Base-by-base conservation (phyloP, 23 tunicate species). In the Diplosoma virens region DNA sequence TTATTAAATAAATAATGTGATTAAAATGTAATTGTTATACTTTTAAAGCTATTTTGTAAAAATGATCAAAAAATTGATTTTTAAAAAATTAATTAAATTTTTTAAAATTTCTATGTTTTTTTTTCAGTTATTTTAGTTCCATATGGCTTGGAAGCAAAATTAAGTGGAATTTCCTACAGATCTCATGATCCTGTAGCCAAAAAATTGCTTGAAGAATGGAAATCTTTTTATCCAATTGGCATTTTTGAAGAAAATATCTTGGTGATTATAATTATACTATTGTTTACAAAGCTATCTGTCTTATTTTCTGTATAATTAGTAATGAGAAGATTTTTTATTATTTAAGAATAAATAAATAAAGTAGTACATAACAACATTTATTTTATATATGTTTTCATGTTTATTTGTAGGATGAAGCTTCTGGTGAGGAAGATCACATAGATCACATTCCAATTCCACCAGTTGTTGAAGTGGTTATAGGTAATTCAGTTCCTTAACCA, bases 161-260 rank as follows among this genome's bases (percentile, higher is more conserved):
- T 92, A 23, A 85, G 86, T 48, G 97, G 92, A 20, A 66, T 54
- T 3, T 61, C 53, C 28, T 79, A 53, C 30, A 78, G 87, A 4
- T 64, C 81, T 2, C 90, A 90, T 55, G 90, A 84, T 30, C 82
- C 82, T 45, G 63, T 88, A 48, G 97, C 86, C 28, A 79, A 83
- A 48, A 83, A 82, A 52, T 46, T 92, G 5, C 54, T 92, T 29
- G 86, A 81, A 36, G 97, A 92, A 63, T 92, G 91, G 92, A 80
- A 61, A 37, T 64, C 70, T 17, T 92, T 92, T 67, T 92, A 92
- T 81, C 97, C 97, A 23, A 20, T 86, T 17, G 79, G 79, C 30
- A 63, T 2, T 32, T 14, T 33, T 20, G 87, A 82, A 22, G 87
- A 82, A 37, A n/a, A n/a, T n/a, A n/a, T n/a, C n/a, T n/a, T n/a